Base-by-base conservation (phyloP, 2,113 vertebrate genomes). In the Thinocorus orbignyianus region DNA sequence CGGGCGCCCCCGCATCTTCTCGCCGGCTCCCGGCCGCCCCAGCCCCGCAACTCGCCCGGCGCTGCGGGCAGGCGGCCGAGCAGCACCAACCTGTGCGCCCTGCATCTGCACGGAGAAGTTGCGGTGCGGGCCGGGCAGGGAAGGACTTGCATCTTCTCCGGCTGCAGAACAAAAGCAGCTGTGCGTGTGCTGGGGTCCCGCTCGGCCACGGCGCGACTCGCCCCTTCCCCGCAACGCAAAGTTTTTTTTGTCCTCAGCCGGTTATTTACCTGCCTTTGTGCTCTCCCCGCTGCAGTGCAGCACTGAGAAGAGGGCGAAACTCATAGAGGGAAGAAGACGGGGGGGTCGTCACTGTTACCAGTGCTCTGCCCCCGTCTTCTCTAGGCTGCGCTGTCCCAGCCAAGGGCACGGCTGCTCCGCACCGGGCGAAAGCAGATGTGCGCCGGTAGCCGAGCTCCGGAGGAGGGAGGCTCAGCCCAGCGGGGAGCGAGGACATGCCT, bases 261-360 rank as follows among this genome's bases (percentile, higher is more conserved):
- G 25, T 17, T 20, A 9, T 76, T 82, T 86, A 80, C 78, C 78
- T 88, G 86, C 78, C 61, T 84, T 84, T 86, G 58, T 73, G 60
- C 48, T 62, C 11, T n/a, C 11, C 58, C 57, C 55, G 57, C 72
- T 77, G 62, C 39, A 18, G 46, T 1, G 84, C 81, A 58, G 61
- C 82, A 48, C 79, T 20, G 79, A 17, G 48, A 13, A 30, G 41
- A 33, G 10, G 48, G 33, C 13, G 51, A 46, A 33, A 16, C 31
- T 84, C 25, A 48, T 8, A 3, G 33, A 49, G 61, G 54, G 48
- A 19, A 30, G n/a, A 11, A 31, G 54, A 41, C 8, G 9, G 16
- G 46, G 23, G 26, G 11, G 19, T 81, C 1, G 35, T 25, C 25
- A 3, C 49, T 19, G 0, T 6, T 8, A 6, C 8, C 3, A 5